phyloP scores from a whole-genome alignment of 2,113 vertebrate species.

The Phoenicopterus ruber region DNA sequence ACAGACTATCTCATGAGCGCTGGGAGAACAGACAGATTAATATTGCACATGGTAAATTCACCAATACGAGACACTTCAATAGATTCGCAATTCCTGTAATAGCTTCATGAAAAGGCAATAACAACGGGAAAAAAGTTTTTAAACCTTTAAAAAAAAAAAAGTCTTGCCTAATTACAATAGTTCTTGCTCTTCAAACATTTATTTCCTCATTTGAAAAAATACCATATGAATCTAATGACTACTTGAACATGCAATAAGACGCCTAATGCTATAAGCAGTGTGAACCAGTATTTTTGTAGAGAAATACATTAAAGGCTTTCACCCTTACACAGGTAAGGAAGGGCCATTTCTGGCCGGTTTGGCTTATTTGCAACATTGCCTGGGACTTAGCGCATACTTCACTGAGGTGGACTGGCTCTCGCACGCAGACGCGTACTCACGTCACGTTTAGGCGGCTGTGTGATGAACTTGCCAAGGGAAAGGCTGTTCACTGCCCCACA shows the following conservation, averaged over 20 bases:
- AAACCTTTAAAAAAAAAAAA: neutral
- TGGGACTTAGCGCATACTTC: neutral
- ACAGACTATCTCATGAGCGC: neutral
- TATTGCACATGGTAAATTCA: neutral
- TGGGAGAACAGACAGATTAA: neutral
- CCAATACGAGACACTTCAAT: neutral
- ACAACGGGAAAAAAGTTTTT: neutral
- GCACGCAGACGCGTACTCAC: neutral
- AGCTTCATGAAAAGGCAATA: neutral
- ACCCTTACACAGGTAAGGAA: constrained; percentile 53
- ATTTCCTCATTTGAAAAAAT: constrained; percentile 16
- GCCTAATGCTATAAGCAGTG: constrained; percentile 14
- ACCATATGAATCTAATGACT: neutral
- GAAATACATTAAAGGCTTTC: constrained; percentile 32
- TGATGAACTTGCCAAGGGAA: neutral
- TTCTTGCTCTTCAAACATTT: neutral
- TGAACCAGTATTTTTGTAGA: constrained; percentile 23
- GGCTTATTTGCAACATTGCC: constrained; percentile 34
- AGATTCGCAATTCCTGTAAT: neutral
- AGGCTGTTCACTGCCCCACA: neutral
- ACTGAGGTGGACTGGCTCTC: neutral
- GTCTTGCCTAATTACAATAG: neutral
- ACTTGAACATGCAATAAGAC: neutral
- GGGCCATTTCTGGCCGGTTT: constrained; percentile 34
- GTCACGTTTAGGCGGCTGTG: neutral